Evolutionary conservation across 2,113 vertebrate genomes (phyloP).

Genomic region (Cygnus atratus): DNA sequence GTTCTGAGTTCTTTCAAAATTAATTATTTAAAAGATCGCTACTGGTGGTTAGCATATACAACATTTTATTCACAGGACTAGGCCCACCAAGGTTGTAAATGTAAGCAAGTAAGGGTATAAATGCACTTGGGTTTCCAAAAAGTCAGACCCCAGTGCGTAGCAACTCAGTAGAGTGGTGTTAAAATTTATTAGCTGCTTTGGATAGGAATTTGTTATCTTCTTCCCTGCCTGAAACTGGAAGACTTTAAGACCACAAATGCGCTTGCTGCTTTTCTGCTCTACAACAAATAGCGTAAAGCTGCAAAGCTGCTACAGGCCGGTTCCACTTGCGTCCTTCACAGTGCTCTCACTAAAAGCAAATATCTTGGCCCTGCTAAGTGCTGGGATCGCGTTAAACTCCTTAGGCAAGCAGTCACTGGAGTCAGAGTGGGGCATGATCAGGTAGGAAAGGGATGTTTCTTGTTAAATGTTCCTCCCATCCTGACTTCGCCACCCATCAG

Average conservation of each 20-base stretch:
- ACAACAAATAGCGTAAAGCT: neutral
- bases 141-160: neutral
- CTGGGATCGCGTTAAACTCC: neutral
- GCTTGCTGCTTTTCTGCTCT: neutral
- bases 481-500: neutral
- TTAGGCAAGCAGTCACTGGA: neutral
- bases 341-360: neutral
- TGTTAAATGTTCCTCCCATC: neutral
- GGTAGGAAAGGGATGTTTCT: neutral
- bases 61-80: neutral
- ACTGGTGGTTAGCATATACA: neutral
- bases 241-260: conserved; percentile 9
- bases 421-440: neutral
- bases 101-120: neutral
- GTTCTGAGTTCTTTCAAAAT: neutral
- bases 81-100: neutral
- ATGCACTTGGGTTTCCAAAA: neutral
- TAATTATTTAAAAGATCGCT: conserved; percentile 24
- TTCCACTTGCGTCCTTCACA: neutral
- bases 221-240: conserved; percentile 23
- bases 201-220: neutral
- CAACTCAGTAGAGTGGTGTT: conserved; percentile 38
- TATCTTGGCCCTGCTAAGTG: neutral
- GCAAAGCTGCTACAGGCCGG: neutral
- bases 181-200: conserved; percentile 29